A percentile compares a stretch with the other conserved stretches of the same genome.
Conservation (phyloP, 2,888 invertebrate species). For the Drosophila suboccidentalis region DNA sequence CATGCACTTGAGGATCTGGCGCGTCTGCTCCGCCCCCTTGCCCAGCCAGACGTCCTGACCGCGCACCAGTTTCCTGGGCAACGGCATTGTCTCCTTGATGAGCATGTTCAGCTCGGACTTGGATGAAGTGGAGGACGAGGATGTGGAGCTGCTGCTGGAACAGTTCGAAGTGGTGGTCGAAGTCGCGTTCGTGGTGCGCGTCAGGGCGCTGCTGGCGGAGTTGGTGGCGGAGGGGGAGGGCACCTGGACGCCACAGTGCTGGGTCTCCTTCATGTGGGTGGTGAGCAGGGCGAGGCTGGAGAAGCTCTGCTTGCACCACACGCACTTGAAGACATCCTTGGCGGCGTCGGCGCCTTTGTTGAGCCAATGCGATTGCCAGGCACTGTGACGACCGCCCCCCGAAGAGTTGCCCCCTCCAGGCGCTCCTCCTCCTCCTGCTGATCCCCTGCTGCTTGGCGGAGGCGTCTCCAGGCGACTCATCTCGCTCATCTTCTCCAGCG, state of each 20-base stretch:
- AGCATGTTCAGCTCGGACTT: slow-evolving; percentile 93
- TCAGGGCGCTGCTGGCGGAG: not conserved
- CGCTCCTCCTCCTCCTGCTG: not conserved
- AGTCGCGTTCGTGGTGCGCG: slow-evolving; percentile 59
- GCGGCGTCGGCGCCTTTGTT: slow-evolving; percentile 98
- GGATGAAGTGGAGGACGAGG: slow-evolving; percentile 89
- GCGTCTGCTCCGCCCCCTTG: slow-evolving; percentile 98
- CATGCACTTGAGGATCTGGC: slow-evolving; percentile 99
- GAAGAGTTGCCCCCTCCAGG: slow-evolving; percentile 10
- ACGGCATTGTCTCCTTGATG: slow-evolving; percentile 97
- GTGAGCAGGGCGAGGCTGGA: slow-evolving; percentile 97
- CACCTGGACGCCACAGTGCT: slow-evolving; percentile 96
- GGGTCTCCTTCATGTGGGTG: slow-evolving; percentile 99
- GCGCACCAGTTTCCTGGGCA: slow-evolving; percentile 97
- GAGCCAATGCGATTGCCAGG: slow-evolving; percentile 99
- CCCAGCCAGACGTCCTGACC: slow-evolving; percentile 99
- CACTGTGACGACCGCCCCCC: slow-evolving; percentile 90
- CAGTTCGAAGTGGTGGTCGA: slow-evolving; percentile 85
- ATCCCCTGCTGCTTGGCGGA: slow-evolving; percentile 83
- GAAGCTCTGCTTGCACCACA: slow-evolving; percentile 99
- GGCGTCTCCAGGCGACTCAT: slow-evolving; percentile 91
- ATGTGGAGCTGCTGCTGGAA: slow-evolving; percentile 86
- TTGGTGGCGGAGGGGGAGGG: slow-evolving; percentile 85
- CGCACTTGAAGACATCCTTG: slow-evolving; percentile 98
- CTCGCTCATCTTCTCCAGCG: slow-evolving; percentile 96